Conservation (phyloP, 2,888 invertebrate genomes). For the Caenorhabditis virilis region DNA sequence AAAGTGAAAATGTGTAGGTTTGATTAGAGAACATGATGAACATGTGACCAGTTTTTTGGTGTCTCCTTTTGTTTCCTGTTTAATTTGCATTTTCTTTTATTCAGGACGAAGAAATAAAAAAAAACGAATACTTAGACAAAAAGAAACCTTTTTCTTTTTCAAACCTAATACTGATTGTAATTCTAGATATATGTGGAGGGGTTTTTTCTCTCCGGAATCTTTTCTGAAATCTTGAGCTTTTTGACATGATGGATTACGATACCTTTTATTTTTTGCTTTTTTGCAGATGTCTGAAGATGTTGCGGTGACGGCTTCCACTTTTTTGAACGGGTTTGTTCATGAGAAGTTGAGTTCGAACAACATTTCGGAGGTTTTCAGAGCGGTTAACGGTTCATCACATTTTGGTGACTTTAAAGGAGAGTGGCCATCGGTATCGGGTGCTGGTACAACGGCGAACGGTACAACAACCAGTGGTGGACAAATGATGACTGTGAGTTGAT, state of each 20-base stretch:
- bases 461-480: conserved; percentile 18
- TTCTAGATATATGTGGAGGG: conserved; percentile 20
- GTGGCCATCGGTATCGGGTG: conserved; percentile 15
- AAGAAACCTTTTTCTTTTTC: too few species aligned
- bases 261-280: conserved; percentile 4
- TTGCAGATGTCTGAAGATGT: conserved; percentile 44
- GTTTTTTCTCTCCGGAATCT: background rate
- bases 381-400: background rate
- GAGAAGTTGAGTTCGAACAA: background rate
- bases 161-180: too few species aligned
- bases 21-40: background rate
- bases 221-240: background rate
- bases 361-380: too few species aligned
- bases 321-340: conserved; percentile 24
- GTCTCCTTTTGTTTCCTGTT: background rate
- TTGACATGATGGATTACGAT: conserved; percentile 37
- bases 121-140: too few species aligned
- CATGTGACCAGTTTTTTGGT: background rate
- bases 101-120: background rate
- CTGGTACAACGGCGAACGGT: background rate
- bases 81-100: background rate
- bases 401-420: conserved; percentile 3
- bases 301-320: conserved; percentile 25
- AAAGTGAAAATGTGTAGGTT: too few species aligned
- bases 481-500: conserved; percentile 36